A percentile compares a stretch with the other conserved stretches of the same genome.
phyloP scores from a whole-genome alignment of 35 echinoderm and acorn worm genomes.

The Ptychodera flava region DNA sequence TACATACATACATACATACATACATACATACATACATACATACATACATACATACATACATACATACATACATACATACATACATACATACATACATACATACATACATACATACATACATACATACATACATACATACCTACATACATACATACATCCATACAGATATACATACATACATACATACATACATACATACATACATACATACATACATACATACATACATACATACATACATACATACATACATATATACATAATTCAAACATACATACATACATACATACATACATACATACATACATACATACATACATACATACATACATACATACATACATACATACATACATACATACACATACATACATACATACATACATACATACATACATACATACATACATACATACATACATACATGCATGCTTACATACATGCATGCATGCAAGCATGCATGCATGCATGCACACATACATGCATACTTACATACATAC shows the following conservation, averaged over 20 bases:
- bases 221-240: no score
- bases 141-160: no score
- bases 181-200: no score
- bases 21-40: no score
- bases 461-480: not conserved
- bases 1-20: no score
- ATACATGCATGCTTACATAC: not conserved
- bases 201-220: no score
- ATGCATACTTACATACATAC: not conserved
- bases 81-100: no score
- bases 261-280: not conserved
- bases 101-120: no score
- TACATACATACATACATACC: no score
- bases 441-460: not conserved
- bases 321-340: slow-evolving; percentile 2
- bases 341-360: not conserved
- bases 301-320: not conserved
- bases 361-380: not conserved
- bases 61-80: no score
- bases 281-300: slow-evolving; percentile 2
- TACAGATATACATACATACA: no score
- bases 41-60: no score
- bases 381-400: not conserved
- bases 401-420: not conserved
- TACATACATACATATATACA: not conserved